These are phyloP conservation scores for Diaphora mendica DNA, from an alignment of 2,888 invertebrate species.

Conservation along the genomic window DNA sequence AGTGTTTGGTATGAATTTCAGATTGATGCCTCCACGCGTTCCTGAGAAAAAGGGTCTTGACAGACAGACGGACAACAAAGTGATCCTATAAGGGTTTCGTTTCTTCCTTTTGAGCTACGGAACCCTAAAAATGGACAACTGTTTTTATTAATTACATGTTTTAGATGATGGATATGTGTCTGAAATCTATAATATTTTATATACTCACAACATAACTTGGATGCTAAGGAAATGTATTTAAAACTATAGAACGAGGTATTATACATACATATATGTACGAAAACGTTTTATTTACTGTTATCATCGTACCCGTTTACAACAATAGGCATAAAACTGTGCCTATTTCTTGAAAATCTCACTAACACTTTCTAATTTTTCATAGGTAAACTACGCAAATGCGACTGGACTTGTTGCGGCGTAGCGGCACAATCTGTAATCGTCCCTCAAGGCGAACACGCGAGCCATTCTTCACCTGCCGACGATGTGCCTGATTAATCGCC, in stretches of 20 bases:
- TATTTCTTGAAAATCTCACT: conserved; percentile 17
- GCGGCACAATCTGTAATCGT: conserved; percentile 62
- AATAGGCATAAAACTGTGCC: neutral
- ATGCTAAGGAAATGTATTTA: too few species aligned
- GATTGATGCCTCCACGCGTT: too few species aligned
- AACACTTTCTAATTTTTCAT: conserved; percentile 38
- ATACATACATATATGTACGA: neutral
- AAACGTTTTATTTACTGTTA: neutral
- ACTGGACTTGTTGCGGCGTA: conserved; percentile 29
- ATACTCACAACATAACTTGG: too few species aligned
- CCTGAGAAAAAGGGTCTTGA: too few species aligned
- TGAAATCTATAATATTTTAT: too few species aligned
- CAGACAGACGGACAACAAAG: too few species aligned
- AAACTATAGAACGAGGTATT: neutral
- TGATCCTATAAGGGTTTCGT: too few species aligned
- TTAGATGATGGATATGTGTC: too few species aligned
- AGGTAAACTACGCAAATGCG: conserved; percentile 40
- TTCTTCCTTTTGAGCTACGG: too few species aligned
- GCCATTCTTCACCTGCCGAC: conserved; percentile 56
- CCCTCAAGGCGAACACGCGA: conserved; percentile 59
- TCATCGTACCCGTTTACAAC: neutral
- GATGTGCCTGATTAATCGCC: conserved; percentile 61
- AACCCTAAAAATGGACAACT: too few species aligned
- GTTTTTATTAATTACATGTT: too few species aligned
- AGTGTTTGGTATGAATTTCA: too few species aligned